Evolutionary conservation across 2,888 invertebrate species (phyloP), one percentile per base, ranked within the genome.

Genomic region (Caenorhabditis uteleia): DNA sequence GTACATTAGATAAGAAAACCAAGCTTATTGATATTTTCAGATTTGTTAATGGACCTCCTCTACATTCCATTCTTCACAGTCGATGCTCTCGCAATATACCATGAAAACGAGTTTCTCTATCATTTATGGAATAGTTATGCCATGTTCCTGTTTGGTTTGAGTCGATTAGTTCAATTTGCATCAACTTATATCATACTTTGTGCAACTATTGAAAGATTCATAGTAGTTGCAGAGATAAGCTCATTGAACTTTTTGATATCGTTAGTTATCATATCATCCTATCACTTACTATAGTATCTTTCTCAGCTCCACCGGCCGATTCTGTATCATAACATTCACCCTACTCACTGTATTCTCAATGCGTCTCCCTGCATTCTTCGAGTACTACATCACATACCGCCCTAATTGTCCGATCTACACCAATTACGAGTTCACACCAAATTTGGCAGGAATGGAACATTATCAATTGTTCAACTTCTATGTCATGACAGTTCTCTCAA

Each of bases 41-140:
- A 79, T 53, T 45, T 75, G 3, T 46, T 77, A n/a, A 79, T 79
- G 60, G 77, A 77, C 45, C 58, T 75, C n/a, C 65, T 77, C 43
- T 79, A 79, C 67, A 60, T 79, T n/a, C 78, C 78, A 2, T 75
- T 79, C 31, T 78, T 79, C 62, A 77, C 78, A 1, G 71, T 75
- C 16, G 79, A 79, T 47, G 77, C 78, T 8, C 46, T 79, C 5
- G 74, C 77, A 18, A 74, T 79, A 31, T 77, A 77, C 58, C 61
- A 71, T 42, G 50, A 73, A 40, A 64, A 73, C 29, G 71, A 70
- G 42, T 51, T 69, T 31, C 62, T 79, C 8, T 73, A 77, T 34
- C 70, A 77, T 33, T 23, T 77, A 18, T 79, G 79, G 79, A 77
- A 79, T 54, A 50, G 55, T 27, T 79, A 79, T 40, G 77, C 73